Percentiles rank a stretch among this genome's conserved stretches.
These are phyloP conservation scores for Labia minor DNA, from an alignment of 2,888 invertebrate genomes.

Conservation along the genomic window DNA sequence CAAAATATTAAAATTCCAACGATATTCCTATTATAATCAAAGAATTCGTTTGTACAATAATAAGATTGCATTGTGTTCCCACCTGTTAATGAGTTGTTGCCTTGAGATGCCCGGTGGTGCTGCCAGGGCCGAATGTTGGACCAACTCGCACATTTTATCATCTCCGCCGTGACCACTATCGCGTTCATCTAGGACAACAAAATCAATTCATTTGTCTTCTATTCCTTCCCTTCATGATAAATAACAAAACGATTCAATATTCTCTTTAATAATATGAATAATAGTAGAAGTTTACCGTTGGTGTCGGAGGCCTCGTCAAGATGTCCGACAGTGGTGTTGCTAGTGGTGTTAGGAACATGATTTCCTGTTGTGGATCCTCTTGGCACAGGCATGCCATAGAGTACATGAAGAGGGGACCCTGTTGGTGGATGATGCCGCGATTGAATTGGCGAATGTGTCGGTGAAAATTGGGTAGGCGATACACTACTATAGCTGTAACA, in stretches of 20 bases:
- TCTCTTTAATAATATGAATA: too few species aligned
- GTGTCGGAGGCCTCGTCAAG: conserved; percentile 23
- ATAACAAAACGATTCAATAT: too few species aligned
- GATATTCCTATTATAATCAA: too few species aligned
- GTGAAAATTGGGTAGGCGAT: conserved; percentile 55
- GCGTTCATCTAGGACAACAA: background rate
- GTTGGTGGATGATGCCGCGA: conserved; percentile 27
- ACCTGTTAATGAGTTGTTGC: conserved; percentile 77
- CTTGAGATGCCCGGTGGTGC: conserved; percentile 69
- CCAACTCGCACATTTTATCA: conserved; percentile 32
- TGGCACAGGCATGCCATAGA: conserved; percentile 23
- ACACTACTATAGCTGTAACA: conserved; percentile 54
- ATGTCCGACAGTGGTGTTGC: conserved; percentile 22
- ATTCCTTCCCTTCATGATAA: too few species aligned
- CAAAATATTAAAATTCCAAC: too few species aligned
- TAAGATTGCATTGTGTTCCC: conserved; percentile 15
- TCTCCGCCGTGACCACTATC: conserved; percentile 24
- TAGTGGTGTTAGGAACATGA: conserved; percentile 20
- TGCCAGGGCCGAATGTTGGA: conserved; percentile 39
- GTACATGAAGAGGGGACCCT: conserved; percentile 26
- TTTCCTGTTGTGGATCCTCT: conserved; percentile 8
- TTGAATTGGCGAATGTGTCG: conserved; percentile 72
- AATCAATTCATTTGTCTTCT: too few species aligned
- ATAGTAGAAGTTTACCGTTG: conserved; percentile 23
- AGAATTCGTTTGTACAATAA: too few species aligned